A percentile compares a stretch with the other conserved stretches of the same genome.
Conservation (phyloP, 2,113 vertebrate genomes). For the Leptobrachium leishanense region DNA sequence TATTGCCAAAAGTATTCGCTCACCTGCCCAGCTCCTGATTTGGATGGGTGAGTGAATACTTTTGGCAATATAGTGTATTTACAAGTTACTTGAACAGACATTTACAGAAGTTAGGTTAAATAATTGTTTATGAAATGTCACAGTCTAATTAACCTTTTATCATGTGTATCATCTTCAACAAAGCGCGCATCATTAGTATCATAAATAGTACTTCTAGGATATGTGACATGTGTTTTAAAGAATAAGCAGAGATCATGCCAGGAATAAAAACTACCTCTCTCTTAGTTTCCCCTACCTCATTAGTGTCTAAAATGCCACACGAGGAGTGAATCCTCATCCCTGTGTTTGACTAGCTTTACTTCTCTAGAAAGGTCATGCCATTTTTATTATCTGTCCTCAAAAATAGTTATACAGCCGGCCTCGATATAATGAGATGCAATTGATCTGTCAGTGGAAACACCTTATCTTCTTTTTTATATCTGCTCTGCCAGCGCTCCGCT, state of each 20-base stretch:
- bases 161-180: not conserved
- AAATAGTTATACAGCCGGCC: not conserved
- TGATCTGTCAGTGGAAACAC: not conserved
- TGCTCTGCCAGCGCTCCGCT: too few species aligned
- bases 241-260: not conserved
- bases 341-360: not conserved
- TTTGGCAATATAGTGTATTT: not conserved
- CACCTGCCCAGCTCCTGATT: too few species aligned
- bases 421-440: not conserved
- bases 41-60: not conserved
- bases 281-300: not conserved
- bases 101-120: not conserved
- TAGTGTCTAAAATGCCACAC: slow-evolving; percentile 10
- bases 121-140: not conserved
- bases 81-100: not conserved
- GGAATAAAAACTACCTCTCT: not conserved
- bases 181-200: not conserved
- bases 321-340: not conserved
- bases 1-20: too few species aligned
- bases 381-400: not conserved
- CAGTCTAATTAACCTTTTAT: not conserved
- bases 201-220: not conserved
- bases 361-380: not conserved
- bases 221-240: not conserved
- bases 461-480: not conserved